Evolutionary conservation across 2,888 invertebrate genomes (phyloP), one percentile per base, ranked within the genome.

Genomic region (Drosophila buzzatii): DNA sequence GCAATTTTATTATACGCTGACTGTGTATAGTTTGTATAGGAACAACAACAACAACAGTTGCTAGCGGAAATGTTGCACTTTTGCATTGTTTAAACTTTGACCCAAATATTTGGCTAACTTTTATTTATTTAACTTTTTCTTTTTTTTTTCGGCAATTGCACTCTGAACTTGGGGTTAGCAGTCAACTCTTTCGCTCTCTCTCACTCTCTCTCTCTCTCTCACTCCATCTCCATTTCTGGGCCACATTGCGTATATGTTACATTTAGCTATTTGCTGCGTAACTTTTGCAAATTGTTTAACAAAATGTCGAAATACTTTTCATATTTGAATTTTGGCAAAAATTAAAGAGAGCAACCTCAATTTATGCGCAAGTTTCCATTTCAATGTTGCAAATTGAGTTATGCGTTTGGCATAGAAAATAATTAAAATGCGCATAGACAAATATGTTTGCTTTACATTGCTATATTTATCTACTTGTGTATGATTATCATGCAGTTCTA

Each of bases 11-110:
- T 63, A 63, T 60, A 31, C 31, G 20, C 35, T 37, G 16, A 14
- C 62, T 63, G 12, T 63, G 12, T 20, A 60, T 44, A 35, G 41
- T 39, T 45, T 66, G 37, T 39, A 10, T 16, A 33, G 33, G 7
- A 31, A 18, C n/a, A 56, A 20, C 52, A 44, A 53, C 18, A 27
- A 39, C 33, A 41, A 64, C 47, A 51, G 53, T 51, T 45, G 45
- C 27, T 58, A 49, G 47, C 52, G 66, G 31, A 77, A 72, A 69
- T 80, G 70, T 81, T 69, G 37, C 70, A 58, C 57, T 70, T 49
- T 47, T 58, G 69, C 65, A 79, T 77, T 87, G 85, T 82, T 87
- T 72, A 69, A 79, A 60, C 73, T 79, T 73, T 85, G 82, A 85
- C 79, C 82, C 62, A 78, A 86, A 81, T 86, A 79, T 80, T 73